Percentiles rank a stretch among this genome's conserved stretches.
phyloP scores from a whole-genome alignment of 1,140 invertebrate species.

The Ceratosolen fusciceps region DNA sequence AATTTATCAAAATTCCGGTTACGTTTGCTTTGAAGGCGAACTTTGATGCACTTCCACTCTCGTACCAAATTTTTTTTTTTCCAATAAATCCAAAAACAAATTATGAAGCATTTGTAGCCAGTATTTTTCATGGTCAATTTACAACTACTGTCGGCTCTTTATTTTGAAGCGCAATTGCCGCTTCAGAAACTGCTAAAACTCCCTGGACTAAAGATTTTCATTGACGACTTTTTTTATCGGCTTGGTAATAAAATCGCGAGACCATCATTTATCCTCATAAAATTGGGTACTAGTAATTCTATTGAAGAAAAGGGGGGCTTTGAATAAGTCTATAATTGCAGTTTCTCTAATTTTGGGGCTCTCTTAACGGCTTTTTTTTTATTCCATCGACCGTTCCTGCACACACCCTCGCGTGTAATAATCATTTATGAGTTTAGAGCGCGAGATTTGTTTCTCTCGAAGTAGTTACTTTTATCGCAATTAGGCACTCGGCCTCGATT shows the following conservation, averaged over 20 bases:
- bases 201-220: not conserved
- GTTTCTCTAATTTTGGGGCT: not conserved
- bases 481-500: not conserved
- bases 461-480: slow-evolving; percentile 7
- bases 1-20: not conserved
- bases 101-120: not conserved
- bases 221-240: slow-evolving; percentile 3
- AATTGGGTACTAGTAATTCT: no score
- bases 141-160: not conserved
- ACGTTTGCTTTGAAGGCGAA: not conserved
- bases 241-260: not conserved
- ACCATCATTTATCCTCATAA: slow-evolving; percentile 29
- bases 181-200: no score
- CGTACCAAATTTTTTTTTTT: not conserved
- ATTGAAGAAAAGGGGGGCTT: not conserved
- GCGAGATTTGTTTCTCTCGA: not conserved
- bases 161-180: not conserved
- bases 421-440: slow-evolving; percentile 32
- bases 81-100: not conserved
- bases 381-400: not conserved
- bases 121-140: not conserved
- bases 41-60: no score
- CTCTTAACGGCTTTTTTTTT: not conserved
- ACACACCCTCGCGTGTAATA: slow-evolving; percentile 5
- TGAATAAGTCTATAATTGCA: not conserved